Evolutionary conservation across 2,797 vertebrate genomes (phyloP).

Genomic region (Pipistrellus pygmaeus): DNA sequence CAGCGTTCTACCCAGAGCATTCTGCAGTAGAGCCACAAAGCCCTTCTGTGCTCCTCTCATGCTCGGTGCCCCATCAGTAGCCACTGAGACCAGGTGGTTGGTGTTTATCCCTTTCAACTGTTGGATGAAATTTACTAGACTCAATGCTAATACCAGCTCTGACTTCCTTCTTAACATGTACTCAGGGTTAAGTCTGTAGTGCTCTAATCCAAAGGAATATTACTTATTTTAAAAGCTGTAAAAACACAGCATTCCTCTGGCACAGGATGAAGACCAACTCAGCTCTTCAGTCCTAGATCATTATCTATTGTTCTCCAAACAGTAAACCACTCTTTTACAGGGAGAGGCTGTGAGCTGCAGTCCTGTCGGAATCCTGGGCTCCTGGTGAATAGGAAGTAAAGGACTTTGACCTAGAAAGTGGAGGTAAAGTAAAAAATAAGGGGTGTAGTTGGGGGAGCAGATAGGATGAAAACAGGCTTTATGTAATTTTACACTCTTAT

Average conservation of each 20-base stretch:
- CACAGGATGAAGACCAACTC: constrained; percentile 73
- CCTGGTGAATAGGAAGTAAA: constrained; percentile 77
- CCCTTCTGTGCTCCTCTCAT: too few species aligned
- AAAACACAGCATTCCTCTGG: constrained; percentile 74
- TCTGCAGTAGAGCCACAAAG: too few species aligned
- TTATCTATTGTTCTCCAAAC: constrained; percentile 79
- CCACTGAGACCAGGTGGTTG: too few species aligned
- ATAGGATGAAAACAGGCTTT: neutral
- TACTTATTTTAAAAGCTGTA: constrained; percentile 75
- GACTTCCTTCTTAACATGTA: constrained; percentile 70
- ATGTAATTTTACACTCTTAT: constrained; percentile 53
- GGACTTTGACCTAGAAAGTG: constrained; percentile 72
- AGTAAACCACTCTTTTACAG: constrained; percentile 47
- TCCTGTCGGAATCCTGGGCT: neutral
- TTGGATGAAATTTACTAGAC: neutral
- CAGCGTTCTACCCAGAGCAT: too few species aligned
- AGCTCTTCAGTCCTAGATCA: constrained; percentile 37
- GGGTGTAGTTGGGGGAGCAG: neutral
- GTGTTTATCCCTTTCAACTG: neutral
- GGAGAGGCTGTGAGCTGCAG: constrained; percentile 55
- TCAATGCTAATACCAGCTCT: constrained; percentile 59
- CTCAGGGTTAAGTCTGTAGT: constrained; percentile 60
- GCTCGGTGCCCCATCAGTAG: too few species aligned
- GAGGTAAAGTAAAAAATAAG: constrained; percentile 45
- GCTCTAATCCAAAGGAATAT: constrained; percentile 80